Evolutionary conservation across 2,797 vertebrate species (phyloP).

Genomic region (Rachycentron canadum): DNA sequence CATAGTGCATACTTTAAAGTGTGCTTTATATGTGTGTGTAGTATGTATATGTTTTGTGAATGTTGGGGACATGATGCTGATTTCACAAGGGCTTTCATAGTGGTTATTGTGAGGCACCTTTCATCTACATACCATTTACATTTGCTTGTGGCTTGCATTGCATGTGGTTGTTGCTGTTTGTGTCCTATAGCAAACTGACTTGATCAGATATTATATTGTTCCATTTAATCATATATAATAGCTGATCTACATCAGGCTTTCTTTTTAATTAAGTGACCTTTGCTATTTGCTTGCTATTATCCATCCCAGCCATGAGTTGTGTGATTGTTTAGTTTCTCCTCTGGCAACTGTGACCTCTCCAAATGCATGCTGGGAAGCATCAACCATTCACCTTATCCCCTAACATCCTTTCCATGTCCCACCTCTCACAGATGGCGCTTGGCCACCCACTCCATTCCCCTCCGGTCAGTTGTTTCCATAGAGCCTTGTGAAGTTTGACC

Average conservation of each 20-base stretch:
- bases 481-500: conserved; percentile 74
- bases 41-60: conserved; percentile 47
- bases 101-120: conserved; percentile 70
- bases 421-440: conserved; percentile 84
- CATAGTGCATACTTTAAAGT: conserved; percentile 37
- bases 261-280: conserved; percentile 29
- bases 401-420: conserved; percentile 82
- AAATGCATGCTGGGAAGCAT: conserved; percentile 81
- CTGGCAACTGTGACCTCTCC: conserved; percentile 57
- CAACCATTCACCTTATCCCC: conserved; percentile 59
- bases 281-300: conserved; percentile 44
- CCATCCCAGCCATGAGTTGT: conserved; percentile 41
- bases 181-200: conserved; percentile 42
- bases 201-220: conserved; percentile 50
- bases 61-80: conserved; percentile 53
- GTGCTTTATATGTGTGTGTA: conserved; percentile 37
- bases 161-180: conserved; percentile 65
- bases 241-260: conserved; percentile 58
- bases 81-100: conserved; percentile 70
- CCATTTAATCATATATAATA: conserved; percentile 18
- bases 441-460: conserved; percentile 78
- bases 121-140: conserved; percentile 27
- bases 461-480: conserved; percentile 84
- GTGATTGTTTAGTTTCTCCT: conserved; percentile 45
- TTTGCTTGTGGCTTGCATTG: conserved; percentile 61